These are phyloP conservation scores for Hypsopygia costalis DNA, from an alignment of 2,888 invertebrate genomes.

Conservation along the genomic window DNA sequence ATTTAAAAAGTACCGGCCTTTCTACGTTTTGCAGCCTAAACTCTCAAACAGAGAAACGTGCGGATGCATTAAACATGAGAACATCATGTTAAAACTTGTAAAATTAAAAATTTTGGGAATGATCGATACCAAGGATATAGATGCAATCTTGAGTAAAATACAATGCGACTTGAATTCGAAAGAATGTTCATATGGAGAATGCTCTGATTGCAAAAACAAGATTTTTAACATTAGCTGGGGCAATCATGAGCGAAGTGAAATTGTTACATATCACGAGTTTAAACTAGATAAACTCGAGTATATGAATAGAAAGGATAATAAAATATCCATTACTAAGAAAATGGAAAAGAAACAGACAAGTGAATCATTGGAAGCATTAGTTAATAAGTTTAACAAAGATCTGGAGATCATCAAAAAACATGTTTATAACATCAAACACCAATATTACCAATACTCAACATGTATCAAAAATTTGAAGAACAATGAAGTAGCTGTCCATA, in stretches of 20 bases:
- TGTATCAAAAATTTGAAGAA: not conserved
- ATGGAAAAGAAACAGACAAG: not conserved
- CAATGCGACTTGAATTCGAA: slow-evolving; percentile 1
- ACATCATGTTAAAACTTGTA: slow-evolving; percentile 2
- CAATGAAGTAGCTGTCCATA: not conserved
- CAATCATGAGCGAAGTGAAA: slow-evolving; percentile 2
- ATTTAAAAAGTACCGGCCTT: slow-evolving; percentile 16
- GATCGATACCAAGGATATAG: slow-evolving; percentile 1
- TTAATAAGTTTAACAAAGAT: slow-evolving; percentile 3
- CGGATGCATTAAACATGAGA: slow-evolving; percentile 11
- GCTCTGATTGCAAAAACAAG: no score
- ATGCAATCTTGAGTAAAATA: slow-evolving; percentile 2
- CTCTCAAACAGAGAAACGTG: slow-evolving; percentile 12
- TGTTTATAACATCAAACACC: not conserved
- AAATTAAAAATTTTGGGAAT: not conserved
- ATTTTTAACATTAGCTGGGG: no score
- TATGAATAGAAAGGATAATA: not conserved
- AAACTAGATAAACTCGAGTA: slow-evolving; percentile 6
- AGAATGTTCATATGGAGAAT: not conserved
- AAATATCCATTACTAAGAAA: slow-evolving; percentile 1
- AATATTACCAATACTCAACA: no score
- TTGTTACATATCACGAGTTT: not conserved
- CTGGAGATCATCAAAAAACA: slow-evolving; percentile 6
- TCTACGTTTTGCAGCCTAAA: slow-evolving; percentile 14
- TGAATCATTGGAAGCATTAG: slow-evolving; percentile 1